Conservation (phyloP, 2,113 vertebrate species). For the Andinoacara biseriatus region DNA sequence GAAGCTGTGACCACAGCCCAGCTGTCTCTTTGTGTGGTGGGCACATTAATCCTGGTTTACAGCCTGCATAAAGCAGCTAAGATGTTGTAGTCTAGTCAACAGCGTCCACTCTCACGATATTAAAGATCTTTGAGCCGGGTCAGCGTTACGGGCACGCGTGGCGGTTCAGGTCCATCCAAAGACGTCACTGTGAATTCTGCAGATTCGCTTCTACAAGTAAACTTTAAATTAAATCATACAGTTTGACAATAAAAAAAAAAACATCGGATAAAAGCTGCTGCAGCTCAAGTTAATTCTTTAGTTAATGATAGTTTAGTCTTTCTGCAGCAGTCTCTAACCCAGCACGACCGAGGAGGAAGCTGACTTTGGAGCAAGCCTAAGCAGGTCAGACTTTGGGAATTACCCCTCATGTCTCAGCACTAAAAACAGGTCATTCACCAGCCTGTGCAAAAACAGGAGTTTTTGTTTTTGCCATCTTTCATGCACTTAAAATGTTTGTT, state of each 20-base stretch:
- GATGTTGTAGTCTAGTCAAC: not conserved
- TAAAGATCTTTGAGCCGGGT: too few species aligned
- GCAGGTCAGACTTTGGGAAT: not conserved
- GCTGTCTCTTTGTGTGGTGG: rapidly evolving
- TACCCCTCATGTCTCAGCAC: not conserved
- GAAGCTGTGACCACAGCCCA: rapidly evolving
- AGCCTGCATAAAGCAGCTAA: not conserved
- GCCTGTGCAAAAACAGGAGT: not conserved
- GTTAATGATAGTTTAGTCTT: not conserved
- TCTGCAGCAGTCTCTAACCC: not conserved
- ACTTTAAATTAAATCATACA: not conserved
- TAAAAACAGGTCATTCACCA: not conserved
- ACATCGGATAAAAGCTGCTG: not conserved
- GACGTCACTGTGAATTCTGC: not conserved
- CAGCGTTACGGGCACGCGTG: rapidly evolving
- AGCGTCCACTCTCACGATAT: not conserved
- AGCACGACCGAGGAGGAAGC: too few species aligned
- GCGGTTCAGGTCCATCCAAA: too few species aligned
- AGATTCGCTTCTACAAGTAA: not conserved
- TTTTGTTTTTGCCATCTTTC: not conserved
- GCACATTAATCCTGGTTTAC: not conserved
- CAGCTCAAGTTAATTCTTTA: not conserved
- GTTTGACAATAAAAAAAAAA: not conserved
- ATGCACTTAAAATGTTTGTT: too few species aligned
- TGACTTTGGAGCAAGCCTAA: not conserved